Conservation (phyloP, 2,797 vertebrate species). For the Pangasius larnaudii region DNA sequence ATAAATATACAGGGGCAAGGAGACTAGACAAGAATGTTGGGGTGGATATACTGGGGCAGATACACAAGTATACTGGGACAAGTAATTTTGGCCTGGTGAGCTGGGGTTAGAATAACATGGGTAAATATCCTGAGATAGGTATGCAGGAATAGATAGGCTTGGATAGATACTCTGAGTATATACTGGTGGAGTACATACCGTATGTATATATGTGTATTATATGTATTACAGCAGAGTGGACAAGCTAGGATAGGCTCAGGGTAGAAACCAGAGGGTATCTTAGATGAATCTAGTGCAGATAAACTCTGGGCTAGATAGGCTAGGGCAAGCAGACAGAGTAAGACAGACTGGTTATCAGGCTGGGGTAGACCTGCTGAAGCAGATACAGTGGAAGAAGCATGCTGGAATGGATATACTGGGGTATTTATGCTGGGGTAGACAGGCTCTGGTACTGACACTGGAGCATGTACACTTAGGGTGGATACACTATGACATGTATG, state of each 20-base stretch:
- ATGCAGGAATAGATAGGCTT: neutral
- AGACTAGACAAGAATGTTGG: neutral
- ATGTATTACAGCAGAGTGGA: neutral
- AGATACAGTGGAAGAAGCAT: neutral
- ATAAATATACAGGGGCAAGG: neutral
- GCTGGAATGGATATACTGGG: neutral
- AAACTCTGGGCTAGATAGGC: neutral
- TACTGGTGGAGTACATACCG: neutral
- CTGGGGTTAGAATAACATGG: neutral
- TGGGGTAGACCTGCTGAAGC: neutral
- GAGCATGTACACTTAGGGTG: neutral
- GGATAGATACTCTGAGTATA: neutral
- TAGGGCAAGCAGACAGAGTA: neutral
- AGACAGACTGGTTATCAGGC: neutral
- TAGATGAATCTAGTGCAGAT: neutral
- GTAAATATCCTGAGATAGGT: neutral
- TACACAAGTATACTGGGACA: neutral
- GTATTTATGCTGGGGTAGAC: neutral
- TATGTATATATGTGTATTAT: neutral
- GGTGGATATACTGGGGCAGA: neutral
- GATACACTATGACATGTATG: neutral
- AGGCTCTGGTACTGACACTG: neutral
- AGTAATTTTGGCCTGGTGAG: neutral
- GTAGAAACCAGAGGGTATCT: neutral
- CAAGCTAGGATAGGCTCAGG: neutral